phyloP scores from a whole-genome alignment of 2,888 invertebrate genomes.

The Trichopria drosophilae region DNA sequence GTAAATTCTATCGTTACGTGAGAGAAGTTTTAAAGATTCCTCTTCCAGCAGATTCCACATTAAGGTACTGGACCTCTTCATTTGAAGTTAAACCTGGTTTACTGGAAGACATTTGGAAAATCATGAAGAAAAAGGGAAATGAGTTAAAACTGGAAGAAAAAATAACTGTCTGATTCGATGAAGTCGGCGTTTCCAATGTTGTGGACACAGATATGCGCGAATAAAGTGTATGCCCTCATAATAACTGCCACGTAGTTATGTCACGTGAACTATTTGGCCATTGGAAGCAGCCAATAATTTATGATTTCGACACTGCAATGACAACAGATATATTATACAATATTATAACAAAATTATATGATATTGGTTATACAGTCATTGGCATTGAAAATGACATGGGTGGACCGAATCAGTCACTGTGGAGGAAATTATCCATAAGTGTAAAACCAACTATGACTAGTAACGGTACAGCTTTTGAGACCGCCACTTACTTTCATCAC shows the following conservation, averaged over 20 bases:
- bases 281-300: slow-evolving; percentile 31
- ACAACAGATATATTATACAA: slow-evolving; percentile 19
- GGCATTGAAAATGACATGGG: slow-evolving; percentile 24
- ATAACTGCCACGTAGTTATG: slow-evolving; percentile 19
- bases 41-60: slow-evolving; percentile 9
- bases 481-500: too few species aligned
- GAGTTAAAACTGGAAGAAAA: slow-evolving; percentile 11
- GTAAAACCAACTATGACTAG: too few species aligned
- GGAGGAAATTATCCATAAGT: background rate
- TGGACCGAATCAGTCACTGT: background rate
- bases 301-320: slow-evolving; percentile 26
- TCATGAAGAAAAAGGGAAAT: slow-evolving; percentile 8
- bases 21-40: background rate
- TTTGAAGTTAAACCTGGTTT: slow-evolving; percentile 12
- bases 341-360: slow-evolving; percentile 21
- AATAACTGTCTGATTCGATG: slow-evolving; percentile 19
- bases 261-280: slow-evolving; percentile 14
- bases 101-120: slow-evolving; percentile 6
- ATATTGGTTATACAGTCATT: slow-evolving; percentile 22
- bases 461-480: too few species aligned
- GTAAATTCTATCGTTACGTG: slow-evolving; percentile 2
- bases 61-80: slow-evolving; percentile 8
- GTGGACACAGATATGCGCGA: slow-evolving; percentile 15
- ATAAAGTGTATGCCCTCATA: slow-evolving; percentile 18
- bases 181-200: slow-evolving; percentile 11